Evolutionary conservation across 2,113 vertebrate species (phyloP).

Genomic region (Polypterus bichir): DNA sequence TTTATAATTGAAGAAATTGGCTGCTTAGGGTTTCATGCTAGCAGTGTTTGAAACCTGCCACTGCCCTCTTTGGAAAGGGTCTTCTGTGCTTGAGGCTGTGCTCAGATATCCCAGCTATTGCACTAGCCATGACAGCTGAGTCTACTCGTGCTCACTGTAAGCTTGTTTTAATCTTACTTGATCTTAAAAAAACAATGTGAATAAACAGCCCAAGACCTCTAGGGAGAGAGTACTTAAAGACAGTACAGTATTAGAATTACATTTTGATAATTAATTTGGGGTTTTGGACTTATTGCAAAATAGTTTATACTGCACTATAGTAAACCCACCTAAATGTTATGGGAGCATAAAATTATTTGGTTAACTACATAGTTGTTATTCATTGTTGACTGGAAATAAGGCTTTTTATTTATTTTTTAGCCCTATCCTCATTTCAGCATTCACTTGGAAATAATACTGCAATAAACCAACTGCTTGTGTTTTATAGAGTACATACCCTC

Average conservation of each 20-base stretch:
- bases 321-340: not conserved
- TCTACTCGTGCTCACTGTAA: not conserved
- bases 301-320: not conserved
- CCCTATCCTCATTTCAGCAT: no score
- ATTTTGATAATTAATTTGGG: not conserved
- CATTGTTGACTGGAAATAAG: no score
- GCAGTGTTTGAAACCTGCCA: not conserved
- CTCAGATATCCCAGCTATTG: not conserved
- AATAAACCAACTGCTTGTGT: no score
- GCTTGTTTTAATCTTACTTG: not conserved
- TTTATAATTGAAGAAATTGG: not conserved
- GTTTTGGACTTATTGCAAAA: not conserved
- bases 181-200: not conserved
- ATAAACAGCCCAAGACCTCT: not conserved
- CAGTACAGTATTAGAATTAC: not conserved
- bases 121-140: not conserved
- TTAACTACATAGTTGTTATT: no score
- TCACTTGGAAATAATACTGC: no score
- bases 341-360: not conserved
- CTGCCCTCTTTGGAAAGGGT: not conserved
- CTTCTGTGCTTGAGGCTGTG: not conserved
- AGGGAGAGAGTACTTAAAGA: not conserved
- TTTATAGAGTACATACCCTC: no score
- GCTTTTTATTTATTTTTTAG: no score
- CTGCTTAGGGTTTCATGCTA: not conserved